Percentiles rank a stretch among this genome's conserved stretches.
Conservation (phyloP, 2,888 invertebrate species). For the Tanytarsus gracilentus region DNA sequence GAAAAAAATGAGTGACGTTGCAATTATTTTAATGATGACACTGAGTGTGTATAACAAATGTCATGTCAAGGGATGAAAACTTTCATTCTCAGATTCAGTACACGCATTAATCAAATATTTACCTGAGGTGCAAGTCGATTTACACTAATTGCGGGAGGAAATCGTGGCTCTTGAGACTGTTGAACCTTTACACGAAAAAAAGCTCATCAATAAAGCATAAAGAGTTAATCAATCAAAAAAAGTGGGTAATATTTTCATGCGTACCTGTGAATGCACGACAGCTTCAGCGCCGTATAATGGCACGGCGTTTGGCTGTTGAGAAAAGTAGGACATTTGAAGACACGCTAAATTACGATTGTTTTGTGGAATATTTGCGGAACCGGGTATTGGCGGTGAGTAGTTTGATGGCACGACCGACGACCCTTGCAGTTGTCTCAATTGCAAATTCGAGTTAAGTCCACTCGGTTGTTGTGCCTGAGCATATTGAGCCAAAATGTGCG, state of each 20-base stretch:
- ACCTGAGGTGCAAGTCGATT: constrained; percentile 43
- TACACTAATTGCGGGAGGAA: constrained; percentile 44
- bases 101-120: background rate
- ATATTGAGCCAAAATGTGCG: constrained; percentile 46
- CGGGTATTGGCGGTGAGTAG: constrained; percentile 13
- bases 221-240: background rate
- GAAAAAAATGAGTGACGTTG: background rate
- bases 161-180: constrained; percentile 38
- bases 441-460: background rate
- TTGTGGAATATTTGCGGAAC: constrained; percentile 5
- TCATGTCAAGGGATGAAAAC: too few relatives aligned
- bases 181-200: constrained; percentile 1
- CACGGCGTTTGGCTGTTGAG: background rate
- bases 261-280: background rate
- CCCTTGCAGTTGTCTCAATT: constrained; percentile 4
- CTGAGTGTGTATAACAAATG: background rate
- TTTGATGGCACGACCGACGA: constrained; percentile 16
- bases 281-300: background rate
- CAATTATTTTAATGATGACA: background rate
- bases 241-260: background rate
- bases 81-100: background rate
- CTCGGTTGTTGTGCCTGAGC: constrained; percentile 45
- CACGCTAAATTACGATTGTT: constrained; percentile 5
- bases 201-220: background rate
- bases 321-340: constrained; percentile 13